Percentiles rank a stretch among this genome's conserved stretches.
These are phyloP conservation scores for Nothura maculosa DNA, from an alignment of 2,797 vertebrate species.

Conservation along the genomic window DNA sequence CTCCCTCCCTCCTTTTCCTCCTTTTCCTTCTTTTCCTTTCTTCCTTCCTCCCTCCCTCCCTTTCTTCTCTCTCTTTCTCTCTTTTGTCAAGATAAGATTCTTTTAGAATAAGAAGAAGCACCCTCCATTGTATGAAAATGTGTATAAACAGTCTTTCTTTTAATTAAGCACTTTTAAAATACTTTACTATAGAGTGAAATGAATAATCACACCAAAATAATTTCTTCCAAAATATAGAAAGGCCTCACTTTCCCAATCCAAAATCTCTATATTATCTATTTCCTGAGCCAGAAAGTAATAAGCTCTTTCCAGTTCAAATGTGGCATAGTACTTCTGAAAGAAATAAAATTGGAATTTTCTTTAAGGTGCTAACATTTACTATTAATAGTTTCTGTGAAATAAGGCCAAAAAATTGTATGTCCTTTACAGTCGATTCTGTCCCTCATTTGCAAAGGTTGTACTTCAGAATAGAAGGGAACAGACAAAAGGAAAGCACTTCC, in stretches of 20 bases:
- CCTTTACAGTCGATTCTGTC: not conserved
- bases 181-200: not conserved
- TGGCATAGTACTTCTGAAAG: not conserved
- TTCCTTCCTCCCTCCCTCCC: not conserved
- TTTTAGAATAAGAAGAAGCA: not conserved
- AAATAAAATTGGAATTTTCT: slow-evolving; percentile 4
- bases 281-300: not conserved
- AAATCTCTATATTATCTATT: not conserved
- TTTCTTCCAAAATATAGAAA: not conserved
- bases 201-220: not conserved
- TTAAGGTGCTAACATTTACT: not conserved
- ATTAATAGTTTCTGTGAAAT: not conserved
- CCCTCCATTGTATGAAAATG: not conserved
- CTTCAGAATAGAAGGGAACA: slow-evolving; percentile 27
- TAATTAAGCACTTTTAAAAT: slow-evolving; percentile 33
- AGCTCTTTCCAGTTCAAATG: slow-evolving; percentile 8
- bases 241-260: not conserved
- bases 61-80: not conserved
- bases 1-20: too few species aligned
- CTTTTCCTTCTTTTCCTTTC: too few species aligned
- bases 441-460: not conserved
- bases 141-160: not conserved
- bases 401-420: not conserved
- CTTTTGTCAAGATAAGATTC: not conserved
- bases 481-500: not conserved